Base-by-base conservation (phyloP, 1,140 invertebrate genomes). In the Macrobrachium nipponense region DNA sequence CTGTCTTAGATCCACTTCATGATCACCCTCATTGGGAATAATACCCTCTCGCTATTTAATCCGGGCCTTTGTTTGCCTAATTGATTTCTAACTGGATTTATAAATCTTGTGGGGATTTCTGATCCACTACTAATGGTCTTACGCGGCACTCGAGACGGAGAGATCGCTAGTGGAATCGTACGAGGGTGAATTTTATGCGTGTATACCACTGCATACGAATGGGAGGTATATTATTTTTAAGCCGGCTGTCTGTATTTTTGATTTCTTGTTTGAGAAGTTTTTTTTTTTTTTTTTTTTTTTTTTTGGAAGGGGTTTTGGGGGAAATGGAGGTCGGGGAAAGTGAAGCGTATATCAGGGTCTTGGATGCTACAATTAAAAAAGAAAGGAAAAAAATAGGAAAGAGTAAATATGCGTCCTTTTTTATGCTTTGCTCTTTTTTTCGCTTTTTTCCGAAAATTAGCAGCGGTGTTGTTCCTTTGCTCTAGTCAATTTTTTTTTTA, bases 181-280 rank as follows among this genome's bases (percentile, higher is more conserved):
- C 10, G 36, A 43, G n/a, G 12, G 23, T 27, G 68, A 70, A 70
- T 70, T 73, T 83, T 62, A 82, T 77, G 61, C 17, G 81, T 77
- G 72, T 64, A 76, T 59, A 66, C 60, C 36, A 58, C 72, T 83
- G 81, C 60, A 83, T 83, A 77, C 81, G 73, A 83, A 83, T 83
- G 72, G 66, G 68, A n/a, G 68, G 80, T 66, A 66, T 76, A 83
- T 77, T 83, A 77, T 83, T 83, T 83, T 83, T 76, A 62, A 58
- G 20, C 27, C 62, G 43, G 58, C 17, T 36, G 70, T 62, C 27
- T 60, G 23, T 73, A 17, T 70, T 60, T 82, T 70, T 79, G 36
- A 43, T 64, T 43, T 23, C 75, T 61, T 51, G 20, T 23, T 36
- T 60, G 27, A 23, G 75, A 44, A 17, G 23, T 7, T 73, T 73